phyloP scores from a whole-genome alignment of 2,797 vertebrate genomes.

The Acanthis flammea region DNA sequence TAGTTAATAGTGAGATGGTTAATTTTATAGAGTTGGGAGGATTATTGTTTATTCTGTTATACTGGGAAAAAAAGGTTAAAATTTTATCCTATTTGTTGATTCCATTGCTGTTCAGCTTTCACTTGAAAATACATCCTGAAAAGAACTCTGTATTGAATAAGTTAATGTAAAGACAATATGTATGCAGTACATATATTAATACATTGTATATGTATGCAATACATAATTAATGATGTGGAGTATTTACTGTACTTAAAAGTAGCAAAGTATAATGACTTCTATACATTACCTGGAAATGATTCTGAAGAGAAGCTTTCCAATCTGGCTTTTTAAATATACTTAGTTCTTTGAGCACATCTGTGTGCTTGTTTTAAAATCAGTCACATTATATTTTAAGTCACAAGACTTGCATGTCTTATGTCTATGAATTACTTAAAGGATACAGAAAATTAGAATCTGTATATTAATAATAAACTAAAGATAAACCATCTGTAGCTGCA shows the following conservation, averaged over 20 bases:
- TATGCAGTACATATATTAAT: not conserved
- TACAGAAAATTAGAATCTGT: not conserved
- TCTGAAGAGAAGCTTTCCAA: not conserved
- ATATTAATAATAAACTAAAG: not conserved
- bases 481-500: not conserved
- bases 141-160: not conserved
- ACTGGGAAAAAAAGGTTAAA: not conserved
- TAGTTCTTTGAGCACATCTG: not conserved
- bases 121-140: not conserved
- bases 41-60: not conserved
- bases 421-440: not conserved
- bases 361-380: not conserved
- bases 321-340: not conserved
- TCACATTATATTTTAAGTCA: not conserved
- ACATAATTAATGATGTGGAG: not conserved
- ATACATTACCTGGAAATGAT: fast-evolving
- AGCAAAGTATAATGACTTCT: not conserved
- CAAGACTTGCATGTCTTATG: not conserved
- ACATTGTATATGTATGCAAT: not conserved
- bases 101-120: not conserved
- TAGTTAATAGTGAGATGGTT: not conserved
- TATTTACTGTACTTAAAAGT: not conserved
- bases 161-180: not conserved
- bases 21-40: not conserved
- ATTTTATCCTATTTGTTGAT: not conserved